Conservation (phyloP, 2,888 invertebrate genomes). For the Mycalesis mineus region DNA sequence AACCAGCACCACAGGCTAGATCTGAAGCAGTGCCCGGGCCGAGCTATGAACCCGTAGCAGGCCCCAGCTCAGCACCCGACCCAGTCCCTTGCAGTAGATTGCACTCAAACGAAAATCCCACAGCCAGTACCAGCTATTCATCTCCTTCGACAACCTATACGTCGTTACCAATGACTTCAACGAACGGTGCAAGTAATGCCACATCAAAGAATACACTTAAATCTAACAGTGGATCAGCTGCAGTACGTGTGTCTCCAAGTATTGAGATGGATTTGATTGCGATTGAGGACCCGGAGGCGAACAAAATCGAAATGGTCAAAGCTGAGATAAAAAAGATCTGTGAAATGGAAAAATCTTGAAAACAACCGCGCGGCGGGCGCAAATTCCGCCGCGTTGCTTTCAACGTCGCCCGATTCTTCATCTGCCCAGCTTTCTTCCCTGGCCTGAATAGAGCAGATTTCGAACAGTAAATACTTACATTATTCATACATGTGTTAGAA, state of each 20-base stretch:
- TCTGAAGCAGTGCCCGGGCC: too few species aligned
- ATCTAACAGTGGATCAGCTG: too few species aligned
- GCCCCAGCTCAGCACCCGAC: neutral
- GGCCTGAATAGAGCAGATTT: neutral
- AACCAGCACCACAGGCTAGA: too few species aligned
- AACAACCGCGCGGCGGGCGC: slow-evolving; percentile 3
- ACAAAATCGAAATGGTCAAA: neutral
- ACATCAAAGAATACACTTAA: neutral
- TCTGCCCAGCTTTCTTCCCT: slow-evolving; percentile 21
- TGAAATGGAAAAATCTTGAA: neutral
- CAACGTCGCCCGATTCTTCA: slow-evolving; percentile 10
- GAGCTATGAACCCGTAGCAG: too few species aligned
- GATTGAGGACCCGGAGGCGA: neutral
- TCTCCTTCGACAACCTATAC: too few species aligned
- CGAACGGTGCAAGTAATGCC: too few species aligned
- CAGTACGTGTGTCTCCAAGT: too few species aligned
- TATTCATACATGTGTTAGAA: too few species aligned
- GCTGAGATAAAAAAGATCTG: neutral
- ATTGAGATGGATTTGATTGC: neutral
- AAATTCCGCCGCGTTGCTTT: neutral
- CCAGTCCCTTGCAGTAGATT: too few species aligned
- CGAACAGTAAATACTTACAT: neutral
- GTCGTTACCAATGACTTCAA: too few species aligned
- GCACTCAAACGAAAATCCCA: too few species aligned
- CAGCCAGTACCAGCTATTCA: too few species aligned